Percentiles rank a stretch among this genome's conserved stretches.
These are phyloP conservation scores for Seira sanloemensis DNA, from an alignment of 2,888 invertebrate genomes.

Conservation along the genomic window DNA sequence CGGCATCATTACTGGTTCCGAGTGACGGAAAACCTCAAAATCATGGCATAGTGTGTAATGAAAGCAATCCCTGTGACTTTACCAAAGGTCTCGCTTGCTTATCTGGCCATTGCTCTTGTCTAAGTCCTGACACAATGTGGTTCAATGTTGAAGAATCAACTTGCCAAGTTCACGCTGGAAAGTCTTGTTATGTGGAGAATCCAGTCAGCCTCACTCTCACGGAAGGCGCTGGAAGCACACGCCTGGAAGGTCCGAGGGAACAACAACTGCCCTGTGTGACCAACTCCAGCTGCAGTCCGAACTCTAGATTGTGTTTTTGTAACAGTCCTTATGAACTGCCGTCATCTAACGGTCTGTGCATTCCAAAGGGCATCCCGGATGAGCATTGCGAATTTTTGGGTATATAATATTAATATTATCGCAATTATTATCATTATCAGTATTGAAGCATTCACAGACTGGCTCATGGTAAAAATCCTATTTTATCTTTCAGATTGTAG, in stretches of 20 bases:
- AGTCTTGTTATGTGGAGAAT: constrained; percentile 14
- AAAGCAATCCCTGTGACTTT: background rate
- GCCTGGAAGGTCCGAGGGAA: background rate
- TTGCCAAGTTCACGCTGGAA: background rate
- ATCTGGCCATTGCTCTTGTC: background rate
- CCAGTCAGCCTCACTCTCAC: background rate
- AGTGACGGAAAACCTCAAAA: too few species aligned
- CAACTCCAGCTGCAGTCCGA: constrained; percentile 9
- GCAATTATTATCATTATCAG: too few species aligned
- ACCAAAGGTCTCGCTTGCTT: constrained; percentile 7
- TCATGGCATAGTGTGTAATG: too few species aligned
- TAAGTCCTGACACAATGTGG: background rate
- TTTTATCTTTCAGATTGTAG: constrained; percentile 22
- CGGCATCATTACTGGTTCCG: too few species aligned
- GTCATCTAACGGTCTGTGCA: background rate
- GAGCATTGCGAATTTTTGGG: too few species aligned
- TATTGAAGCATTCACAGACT: too few species aligned
- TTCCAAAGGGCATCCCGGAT: background rate
- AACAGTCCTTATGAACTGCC: constrained; percentile 1
- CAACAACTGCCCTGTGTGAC: constrained; percentile 18
- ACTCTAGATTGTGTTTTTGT: constrained; percentile 17
- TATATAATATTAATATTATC: too few species aligned
- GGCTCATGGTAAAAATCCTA: too few species aligned
- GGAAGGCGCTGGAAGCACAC: background rate
- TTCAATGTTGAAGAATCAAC: background rate